Evolutionary conservation across 2,888 invertebrate genomes (phyloP).

Genomic region (Drosophila glabriapex): DNA sequence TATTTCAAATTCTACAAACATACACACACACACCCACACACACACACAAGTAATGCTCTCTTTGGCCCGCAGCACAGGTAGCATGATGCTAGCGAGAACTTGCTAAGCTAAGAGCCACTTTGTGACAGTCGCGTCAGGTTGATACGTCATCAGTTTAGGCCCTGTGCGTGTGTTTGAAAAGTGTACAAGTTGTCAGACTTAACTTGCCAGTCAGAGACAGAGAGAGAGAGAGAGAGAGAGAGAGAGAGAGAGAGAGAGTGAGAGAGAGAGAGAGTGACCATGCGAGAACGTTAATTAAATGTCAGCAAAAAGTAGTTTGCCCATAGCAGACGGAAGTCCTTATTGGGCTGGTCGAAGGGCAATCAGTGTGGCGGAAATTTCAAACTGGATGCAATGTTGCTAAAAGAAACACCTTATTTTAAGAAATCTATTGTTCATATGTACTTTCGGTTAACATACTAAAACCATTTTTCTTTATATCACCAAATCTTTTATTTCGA

Average conservation of each 20-base stretch:
- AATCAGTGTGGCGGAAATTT: conserved; percentile 12
- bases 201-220: conserved; percentile 34
- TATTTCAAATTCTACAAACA: conserved; percentile 50
- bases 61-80: conserved; percentile 43
- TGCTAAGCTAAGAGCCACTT: conserved; percentile 39
- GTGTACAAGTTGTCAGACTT: conserved; percentile 37
- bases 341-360: conserved; percentile 19
- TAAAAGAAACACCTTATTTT: not conserved
- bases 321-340: conserved; percentile 47
- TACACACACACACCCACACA: conserved; percentile 24
- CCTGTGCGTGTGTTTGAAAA: conserved; percentile 10
- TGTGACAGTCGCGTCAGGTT: conserved; percentile 35
- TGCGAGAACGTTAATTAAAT: conserved; percentile 45
- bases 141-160: conserved; percentile 66
- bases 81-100: conserved; percentile 9
- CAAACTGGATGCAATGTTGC: not conserved
- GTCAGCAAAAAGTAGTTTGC: conserved; percentile 25
- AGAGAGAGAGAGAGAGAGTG: conserved; percentile 11
- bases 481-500: not conserved
- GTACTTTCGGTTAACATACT: not conserved
- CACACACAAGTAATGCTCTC: conserved; percentile 26
- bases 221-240: conserved; percentile 20
- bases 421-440: not conserved
- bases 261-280: conserved; percentile 15
- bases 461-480: not conserved